Base-by-base conservation (phyloP, 1,140 invertebrate genomes). In the Drosophila elegans region DNA sequence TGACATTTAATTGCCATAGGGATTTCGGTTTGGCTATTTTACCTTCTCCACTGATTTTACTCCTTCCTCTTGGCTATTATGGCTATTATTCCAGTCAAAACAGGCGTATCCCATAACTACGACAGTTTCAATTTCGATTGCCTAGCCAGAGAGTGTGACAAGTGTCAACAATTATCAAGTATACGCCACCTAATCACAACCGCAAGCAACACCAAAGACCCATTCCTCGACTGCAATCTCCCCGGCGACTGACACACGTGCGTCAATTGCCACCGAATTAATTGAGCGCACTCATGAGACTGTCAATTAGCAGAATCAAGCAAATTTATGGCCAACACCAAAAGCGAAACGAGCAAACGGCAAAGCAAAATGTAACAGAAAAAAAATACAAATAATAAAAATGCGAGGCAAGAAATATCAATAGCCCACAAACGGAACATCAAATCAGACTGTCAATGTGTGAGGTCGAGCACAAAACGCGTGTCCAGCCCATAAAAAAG, bases 101-200 rank as follows among this genome's bases (percentile, higher is more conserved):
- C 49, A 44, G 66, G 44, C 41, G 45, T 60, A 62, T 29, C 46
- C 61, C 64, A 52, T 53, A 51, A 29, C 60, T 29, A 53, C 38
- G 46, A 66, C 46, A 38, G 66, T 68, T 54, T 63, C 52, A 63
- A 76, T 79, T 82, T 62, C 49, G 45, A 62, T 73, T 72, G 66
- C 69, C 78, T 61, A 16, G 51, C 13, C 25, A 2, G 41, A 25
- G 44, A 4, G 67, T 71, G 72, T 79, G 83, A 74, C 82, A 88
- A 89, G 83, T 88, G 83, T 80, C 80, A 71, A 71, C 83, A 83
- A 89, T 88, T 89, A 88, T 88, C 83, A 88, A 88, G 83, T 88
- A 88, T 89, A 88, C 84, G 83, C 84, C 83, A 88, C 84, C 83
- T 73, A 78, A 45, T 68, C 74, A 46, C 41, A 21, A 29, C 44